phyloP scores from a whole-genome alignment of 2,113 vertebrate genomes.

The Nothocercus nigrocapillus region DNA sequence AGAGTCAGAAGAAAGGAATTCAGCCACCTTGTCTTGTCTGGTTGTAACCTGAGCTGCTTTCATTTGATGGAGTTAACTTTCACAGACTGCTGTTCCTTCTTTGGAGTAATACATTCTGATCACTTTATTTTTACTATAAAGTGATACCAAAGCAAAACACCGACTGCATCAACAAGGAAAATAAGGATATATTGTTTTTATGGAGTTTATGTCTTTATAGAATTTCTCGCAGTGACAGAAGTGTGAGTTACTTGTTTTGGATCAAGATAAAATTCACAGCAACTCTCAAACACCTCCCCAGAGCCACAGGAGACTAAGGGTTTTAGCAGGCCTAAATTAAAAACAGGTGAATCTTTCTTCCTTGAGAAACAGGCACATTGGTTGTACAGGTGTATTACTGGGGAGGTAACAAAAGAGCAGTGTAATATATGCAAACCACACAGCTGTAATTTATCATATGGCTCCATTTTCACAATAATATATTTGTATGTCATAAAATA shows the following conservation, averaged over 20 bases:
- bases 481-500: not conserved
- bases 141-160: not conserved
- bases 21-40: not conserved
- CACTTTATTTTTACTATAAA: not conserved
- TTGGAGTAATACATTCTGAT: not conserved
- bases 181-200: not conserved
- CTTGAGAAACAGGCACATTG: not conserved
- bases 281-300: not conserved
- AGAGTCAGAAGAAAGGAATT: not conserved
- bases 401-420: not conserved
- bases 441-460: not conserved
- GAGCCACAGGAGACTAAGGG: not conserved
- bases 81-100: not conserved
- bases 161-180: not conserved
- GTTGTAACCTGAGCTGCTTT: not conserved
- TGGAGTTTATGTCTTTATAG: not conserved
- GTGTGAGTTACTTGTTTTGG: not conserved
- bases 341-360: not conserved
- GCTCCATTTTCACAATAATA: not conserved
- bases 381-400: not conserved
- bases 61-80: not conserved
- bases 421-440: not conserved
- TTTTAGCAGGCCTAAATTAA: not conserved
- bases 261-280: not conserved
- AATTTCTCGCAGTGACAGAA: not conserved